phyloP scores from a whole-genome alignment of 2,113 vertebrate species.

The Oriolus oriolus region DNA sequence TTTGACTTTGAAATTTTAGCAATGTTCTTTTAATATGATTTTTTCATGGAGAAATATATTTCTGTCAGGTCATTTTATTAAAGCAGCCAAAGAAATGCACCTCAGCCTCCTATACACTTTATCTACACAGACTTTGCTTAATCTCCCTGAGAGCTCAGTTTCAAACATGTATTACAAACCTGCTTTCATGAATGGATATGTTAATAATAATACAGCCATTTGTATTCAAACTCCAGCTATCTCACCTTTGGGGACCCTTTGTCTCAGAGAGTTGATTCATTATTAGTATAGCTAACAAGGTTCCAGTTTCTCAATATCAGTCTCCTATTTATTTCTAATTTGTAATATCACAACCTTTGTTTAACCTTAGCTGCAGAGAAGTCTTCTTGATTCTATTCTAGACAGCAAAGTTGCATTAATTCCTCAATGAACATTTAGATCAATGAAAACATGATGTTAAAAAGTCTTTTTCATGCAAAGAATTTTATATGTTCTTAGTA shows the following conservation, averaged over 20 bases:
- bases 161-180: conserved; percentile 37
- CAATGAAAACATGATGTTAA: conserved; percentile 12
- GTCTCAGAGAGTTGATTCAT: conserved; percentile 68
- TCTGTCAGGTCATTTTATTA: not conserved
- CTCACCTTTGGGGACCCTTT: conserved; percentile 70
- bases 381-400: conserved; percentile 42
- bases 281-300: conserved; percentile 67
- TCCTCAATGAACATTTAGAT: conserved; percentile 36
- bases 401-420: conserved; percentile 52
- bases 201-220: conserved; percentile 69
- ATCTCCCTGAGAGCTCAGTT: not conserved
- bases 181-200: conserved; percentile 45
- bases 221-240: conserved; percentile 63
- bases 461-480: conserved; percentile 8
- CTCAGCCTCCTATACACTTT: not conserved
- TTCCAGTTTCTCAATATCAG: conserved; percentile 56
- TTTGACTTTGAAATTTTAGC: not conserved
- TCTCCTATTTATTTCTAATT: conserved; percentile 70
- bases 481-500: not conserved
- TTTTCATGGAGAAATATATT: not conserved
- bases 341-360: conserved; percentile 69
- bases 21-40: not conserved
- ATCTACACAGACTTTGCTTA: not conserved
- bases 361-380: conserved; percentile 66
- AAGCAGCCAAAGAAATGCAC: not conserved